Evolutionary conservation across 2,888 invertebrate genomes (phyloP).

Genomic region (Hypselothyrea guttata): DNA sequence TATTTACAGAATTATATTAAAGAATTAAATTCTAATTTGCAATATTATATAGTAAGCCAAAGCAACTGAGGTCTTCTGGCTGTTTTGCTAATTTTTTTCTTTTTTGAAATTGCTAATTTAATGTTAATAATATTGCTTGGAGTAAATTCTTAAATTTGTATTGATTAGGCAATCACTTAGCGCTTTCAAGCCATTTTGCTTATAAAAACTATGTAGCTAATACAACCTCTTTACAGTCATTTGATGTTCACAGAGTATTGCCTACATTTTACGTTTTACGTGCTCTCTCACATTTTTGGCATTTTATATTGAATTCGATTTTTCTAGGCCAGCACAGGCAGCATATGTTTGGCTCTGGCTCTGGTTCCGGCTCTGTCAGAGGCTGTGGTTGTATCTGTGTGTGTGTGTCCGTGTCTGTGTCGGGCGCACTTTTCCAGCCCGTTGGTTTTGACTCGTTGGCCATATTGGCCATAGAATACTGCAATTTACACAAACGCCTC

Average conservation of each 20-base stretch:
- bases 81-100: too few relatives aligned
- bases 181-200: too few relatives aligned
- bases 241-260: conserved; percentile 19
- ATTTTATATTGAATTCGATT: conserved; percentile 46
- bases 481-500: conserved; percentile 92
- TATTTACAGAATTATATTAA: too few relatives aligned
- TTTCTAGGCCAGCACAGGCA: conserved; percentile 32
- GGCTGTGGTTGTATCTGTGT: conserved; percentile 6
- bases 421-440: conserved; percentile 90
- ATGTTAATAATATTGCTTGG: too few relatives aligned
- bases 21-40: too few relatives aligned
- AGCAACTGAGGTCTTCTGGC: too few relatives aligned
- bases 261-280: conserved; percentile 40
- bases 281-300: conserved; percentile 43
- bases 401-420: conserved; percentile 83
- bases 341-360: conserved; percentile 8
- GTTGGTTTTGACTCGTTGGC: conserved; percentile 89
- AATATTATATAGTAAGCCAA: too few relatives aligned
- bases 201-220: too few relatives aligned
- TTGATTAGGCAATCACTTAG: too few relatives aligned
- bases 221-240: not conserved
- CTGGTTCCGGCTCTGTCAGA: too few relatives aligned
- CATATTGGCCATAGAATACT: conserved; percentile 93
- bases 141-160: too few relatives aligned
- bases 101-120: too few relatives aligned